These are phyloP conservation scores for Cariama cristata DNA, from an alignment of 2,113 vertebrate genomes.

Conservation along the genomic window DNA sequence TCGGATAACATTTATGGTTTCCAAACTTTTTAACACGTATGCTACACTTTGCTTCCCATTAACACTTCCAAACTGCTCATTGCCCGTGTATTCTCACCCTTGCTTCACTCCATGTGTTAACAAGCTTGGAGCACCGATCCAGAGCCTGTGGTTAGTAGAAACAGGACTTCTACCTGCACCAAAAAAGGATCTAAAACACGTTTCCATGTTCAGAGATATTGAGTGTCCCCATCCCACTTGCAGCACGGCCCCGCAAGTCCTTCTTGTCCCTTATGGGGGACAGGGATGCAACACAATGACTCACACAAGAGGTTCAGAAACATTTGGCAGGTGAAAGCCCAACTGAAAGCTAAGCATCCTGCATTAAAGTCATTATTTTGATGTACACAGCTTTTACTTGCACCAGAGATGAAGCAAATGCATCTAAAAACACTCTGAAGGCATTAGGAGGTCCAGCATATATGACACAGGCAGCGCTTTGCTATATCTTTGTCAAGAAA, in stretches of 20 bases:
- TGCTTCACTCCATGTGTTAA: neutral
- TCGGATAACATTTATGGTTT: neutral
- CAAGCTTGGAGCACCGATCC: neutral
- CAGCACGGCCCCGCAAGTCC: neutral
- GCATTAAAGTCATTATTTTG: neutral
- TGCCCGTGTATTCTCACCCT: neutral
- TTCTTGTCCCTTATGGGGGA: neutral
- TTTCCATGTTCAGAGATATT: accelerated
- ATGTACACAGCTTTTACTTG: neutral
- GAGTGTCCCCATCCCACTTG: neutral
- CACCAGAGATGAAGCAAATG: neutral
- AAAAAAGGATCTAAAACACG: accelerated
- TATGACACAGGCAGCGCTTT: accelerated
- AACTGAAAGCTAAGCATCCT: neutral
- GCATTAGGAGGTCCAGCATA: neutral
- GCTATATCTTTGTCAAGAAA: neutral
- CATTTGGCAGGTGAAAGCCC: accelerated
- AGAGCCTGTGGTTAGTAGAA: neutral
- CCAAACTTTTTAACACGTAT: neutral
- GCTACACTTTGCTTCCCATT: neutral
- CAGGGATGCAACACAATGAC: neutral
- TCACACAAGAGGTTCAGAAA: neutral
- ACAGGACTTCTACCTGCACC: neutral
- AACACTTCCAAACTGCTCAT: neutral
- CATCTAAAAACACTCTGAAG: neutral